These are phyloP conservation scores for Hydra vulgaris DNA, from an alignment of 30 jellyfish, hydroid and myxozoan genomes.

Conservation along the genomic window DNA sequence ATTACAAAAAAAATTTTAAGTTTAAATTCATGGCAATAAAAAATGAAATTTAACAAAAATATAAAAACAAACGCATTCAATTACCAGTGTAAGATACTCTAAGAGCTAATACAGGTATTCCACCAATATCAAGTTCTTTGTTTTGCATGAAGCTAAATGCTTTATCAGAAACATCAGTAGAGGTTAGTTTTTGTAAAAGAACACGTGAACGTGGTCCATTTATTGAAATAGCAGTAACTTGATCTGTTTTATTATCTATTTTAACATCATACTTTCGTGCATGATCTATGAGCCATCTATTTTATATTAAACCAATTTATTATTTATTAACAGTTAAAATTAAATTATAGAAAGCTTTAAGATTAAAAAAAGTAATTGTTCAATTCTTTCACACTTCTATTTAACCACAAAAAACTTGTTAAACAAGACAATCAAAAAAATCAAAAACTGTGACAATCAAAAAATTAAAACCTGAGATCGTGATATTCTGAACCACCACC, in stretches of 20 bases:
- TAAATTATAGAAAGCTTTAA: no score
- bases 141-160: constrained; percentile 77
- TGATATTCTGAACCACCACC: constrained; percentile 99
- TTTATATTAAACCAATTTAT: no score
- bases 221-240: constrained; percentile 68
- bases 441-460: background rate
- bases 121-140: constrained; percentile 66
- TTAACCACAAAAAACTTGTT: no score
- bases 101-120: constrained; percentile 83
- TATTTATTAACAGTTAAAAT: no score
- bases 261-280: constrained; percentile 53
- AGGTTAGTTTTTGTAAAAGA: constrained; percentile 47
- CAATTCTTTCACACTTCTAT: no score
- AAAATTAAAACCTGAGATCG: constrained; percentile 54
- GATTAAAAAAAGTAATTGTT: no score
- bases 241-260: constrained; percentile 65
- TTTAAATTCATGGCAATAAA: background rate
- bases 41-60: background rate
- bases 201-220: constrained; percentile 90
- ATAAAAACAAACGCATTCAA: background rate
- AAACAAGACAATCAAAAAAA: background rate
- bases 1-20: background rate
- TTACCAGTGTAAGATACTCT: constrained; percentile 97
- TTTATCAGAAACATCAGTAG: constrained; percentile 74
- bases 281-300: constrained; percentile 84